A percentile compares a stretch with the other conserved stretches of the same genome.
Evolutionary conservation across 1,140 invertebrate species (phyloP).

Genomic region (Drosophila mayri): DNA sequence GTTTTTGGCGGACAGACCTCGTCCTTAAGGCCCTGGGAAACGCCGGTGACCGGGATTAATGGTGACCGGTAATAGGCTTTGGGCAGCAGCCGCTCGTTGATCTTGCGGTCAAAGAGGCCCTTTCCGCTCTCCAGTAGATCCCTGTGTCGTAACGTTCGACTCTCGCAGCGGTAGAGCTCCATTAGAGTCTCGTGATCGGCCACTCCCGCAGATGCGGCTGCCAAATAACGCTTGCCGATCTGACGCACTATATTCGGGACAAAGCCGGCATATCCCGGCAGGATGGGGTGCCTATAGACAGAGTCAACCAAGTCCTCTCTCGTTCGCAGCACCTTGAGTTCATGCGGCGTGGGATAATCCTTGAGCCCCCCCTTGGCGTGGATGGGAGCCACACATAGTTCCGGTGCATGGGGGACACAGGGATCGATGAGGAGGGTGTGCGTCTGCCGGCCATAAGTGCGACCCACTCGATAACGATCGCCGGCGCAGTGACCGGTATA

Average conservation of each 20-base stretch:
- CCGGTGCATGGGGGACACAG: conserved; percentile 88
- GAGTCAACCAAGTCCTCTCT: conserved; percentile 87
- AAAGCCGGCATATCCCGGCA: conserved; percentile 90
- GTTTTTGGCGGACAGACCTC: conserved; percentile 86
- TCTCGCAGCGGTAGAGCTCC: conserved; percentile 86
- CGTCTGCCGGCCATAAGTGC: conserved; percentile 89
- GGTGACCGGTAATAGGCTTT: conserved; percentile 89
- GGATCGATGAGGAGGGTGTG: conserved; percentile 90
- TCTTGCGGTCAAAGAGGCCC: conserved; percentile 86
- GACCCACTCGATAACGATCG: conserved; percentile 89
- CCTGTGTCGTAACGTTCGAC: conserved; percentile 86
- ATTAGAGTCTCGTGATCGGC: conserved; percentile 89
- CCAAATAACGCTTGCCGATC: conserved; percentile 88
- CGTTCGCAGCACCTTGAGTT: conserved; percentile 88
- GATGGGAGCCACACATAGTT: conserved; percentile 88
- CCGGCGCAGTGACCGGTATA: conserved; percentile 91
- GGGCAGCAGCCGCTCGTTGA: conserved; percentile 88
- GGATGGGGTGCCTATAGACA: conserved; percentile 89
- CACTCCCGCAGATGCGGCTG: conserved; percentile 88
- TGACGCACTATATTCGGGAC: conserved; percentile 87
- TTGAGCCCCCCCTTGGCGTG: conserved; percentile 86
- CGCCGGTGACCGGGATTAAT: conserved; percentile 87
- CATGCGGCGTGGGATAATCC: conserved; percentile 87
- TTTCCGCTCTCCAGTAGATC: conserved; percentile 86
- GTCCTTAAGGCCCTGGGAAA: conserved; percentile 87